Evolutionary conservation across 2,888 invertebrate species (phyloP).

Genomic region (Melanchra persicariae): DNA sequence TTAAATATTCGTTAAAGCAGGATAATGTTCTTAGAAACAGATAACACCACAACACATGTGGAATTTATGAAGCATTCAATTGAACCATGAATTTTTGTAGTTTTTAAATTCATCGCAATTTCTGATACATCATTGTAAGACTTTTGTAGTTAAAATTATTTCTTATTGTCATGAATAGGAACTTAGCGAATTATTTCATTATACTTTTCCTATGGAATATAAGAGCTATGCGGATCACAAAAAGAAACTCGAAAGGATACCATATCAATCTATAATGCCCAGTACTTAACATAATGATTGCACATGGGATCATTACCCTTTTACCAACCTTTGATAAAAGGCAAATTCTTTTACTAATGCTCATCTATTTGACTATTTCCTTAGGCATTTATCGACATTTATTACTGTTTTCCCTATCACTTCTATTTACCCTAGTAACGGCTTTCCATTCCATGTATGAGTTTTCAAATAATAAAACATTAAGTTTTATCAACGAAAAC

Average conservation of each 20-base stretch:
- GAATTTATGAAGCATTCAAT: background rate
- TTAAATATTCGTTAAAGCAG: slow-evolving; percentile 34
- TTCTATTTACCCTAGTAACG: background rate
- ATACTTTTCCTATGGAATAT: too few species aligned
- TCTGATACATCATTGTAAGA: background rate
- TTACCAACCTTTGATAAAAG: background rate
- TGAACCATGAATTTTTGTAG: background rate
- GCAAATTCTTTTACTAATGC: background rate
- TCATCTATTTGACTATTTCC: background rate
- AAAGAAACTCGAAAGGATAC: too few species aligned
- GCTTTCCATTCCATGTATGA: background rate
- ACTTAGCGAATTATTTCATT: too few species aligned
- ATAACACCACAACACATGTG: slow-evolving; percentile 14
- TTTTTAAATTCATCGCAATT: background rate
- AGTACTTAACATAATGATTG: slow-evolving; percentile 2
- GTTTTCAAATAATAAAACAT: background rate
- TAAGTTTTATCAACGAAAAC: background rate
- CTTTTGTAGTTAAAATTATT: too few species aligned
- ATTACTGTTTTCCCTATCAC: background rate
- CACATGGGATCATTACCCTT: background rate
- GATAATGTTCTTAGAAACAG: slow-evolving; percentile 38
- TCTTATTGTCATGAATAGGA: too few species aligned
- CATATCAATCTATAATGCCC: background rate
- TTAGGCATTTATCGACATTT: background rate
- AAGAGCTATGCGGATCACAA: too few species aligned